phyloP scores from a whole-genome alignment of 2,888 invertebrate genomes.

The Cephus pulcher region DNA sequence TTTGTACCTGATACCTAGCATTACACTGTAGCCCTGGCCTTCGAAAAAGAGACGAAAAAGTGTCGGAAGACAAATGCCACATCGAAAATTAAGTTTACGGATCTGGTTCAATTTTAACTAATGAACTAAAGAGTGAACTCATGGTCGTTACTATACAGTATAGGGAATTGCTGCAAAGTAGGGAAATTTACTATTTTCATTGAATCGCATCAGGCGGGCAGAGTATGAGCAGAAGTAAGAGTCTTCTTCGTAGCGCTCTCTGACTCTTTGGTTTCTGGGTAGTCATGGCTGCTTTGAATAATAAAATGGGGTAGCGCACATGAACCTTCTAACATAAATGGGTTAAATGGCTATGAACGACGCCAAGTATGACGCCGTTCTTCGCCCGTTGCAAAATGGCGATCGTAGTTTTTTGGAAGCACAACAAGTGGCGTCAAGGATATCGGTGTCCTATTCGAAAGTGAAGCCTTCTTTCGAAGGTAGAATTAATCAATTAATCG shows the following conservation, averaged over 20 bases:
- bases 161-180: too few species aligned
- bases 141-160: too few species aligned
- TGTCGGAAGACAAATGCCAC: too few species aligned
- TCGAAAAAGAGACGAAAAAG: too few species aligned
- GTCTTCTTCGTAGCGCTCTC: too few species aligned
- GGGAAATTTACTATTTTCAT: too few species aligned
- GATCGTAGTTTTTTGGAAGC: conserved; percentile 31
- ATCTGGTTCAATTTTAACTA: too few species aligned
- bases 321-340: conserved; percentile 16
- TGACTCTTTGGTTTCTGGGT: too few species aligned
- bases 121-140: too few species aligned
- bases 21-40: too few species aligned
- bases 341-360: conserved; percentile 21
- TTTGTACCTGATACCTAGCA: too few species aligned
- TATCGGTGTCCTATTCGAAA: conserved; percentile 4
- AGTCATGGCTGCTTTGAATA: background rate
- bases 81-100: too few species aligned
- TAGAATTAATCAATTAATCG: background rate
- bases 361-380: conserved; percentile 26
- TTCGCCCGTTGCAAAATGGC: conserved; percentile 26
- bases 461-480: background rate
- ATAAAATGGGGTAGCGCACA: background rate
- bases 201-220: background rate
- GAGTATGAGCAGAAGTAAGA: background rate
- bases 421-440: conserved; percentile 46